These are phyloP conservation scores for Epinotia brunnichana DNA, from an alignment of 2,888 invertebrate species.

Conservation along the genomic window DNA sequence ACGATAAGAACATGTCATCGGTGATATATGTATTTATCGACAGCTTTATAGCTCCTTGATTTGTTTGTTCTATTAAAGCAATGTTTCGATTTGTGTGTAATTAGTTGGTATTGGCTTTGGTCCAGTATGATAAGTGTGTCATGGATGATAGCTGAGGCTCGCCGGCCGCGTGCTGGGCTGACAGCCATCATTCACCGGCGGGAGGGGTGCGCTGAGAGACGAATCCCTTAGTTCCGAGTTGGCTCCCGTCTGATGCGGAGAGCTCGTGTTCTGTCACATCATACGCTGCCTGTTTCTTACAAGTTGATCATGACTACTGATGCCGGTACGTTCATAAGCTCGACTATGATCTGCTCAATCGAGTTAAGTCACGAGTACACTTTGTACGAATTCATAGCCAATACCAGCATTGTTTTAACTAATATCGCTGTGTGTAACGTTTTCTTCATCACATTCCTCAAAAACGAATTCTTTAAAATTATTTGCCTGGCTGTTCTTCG, in stretches of 20 bases:
- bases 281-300: not conserved
- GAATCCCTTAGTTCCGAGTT: conserved; percentile 65
- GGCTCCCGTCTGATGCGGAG: conserved; percentile 55
- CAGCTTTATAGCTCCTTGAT: conserved; percentile 32
- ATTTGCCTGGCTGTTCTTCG: too few relatives aligned
- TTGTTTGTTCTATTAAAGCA: conserved; percentile 12
- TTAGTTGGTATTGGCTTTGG: conserved; percentile 58
- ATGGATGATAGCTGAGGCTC: conserved; percentile 62
- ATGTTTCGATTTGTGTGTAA: conserved; percentile 17
- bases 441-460: too few relatives aligned
- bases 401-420: too few relatives aligned
- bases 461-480: too few relatives aligned
- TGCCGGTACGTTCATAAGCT: conserved; percentile 3
- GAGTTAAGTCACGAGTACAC: too few relatives aligned
- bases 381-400: too few relatives aligned
- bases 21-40: conserved; percentile 45
- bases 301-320: not conserved
- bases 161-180: conserved; percentile 63
- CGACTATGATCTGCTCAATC: not conserved
- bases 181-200: conserved; percentile 65
- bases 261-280: conserved; percentile 51
- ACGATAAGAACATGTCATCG: conserved; percentile 47
- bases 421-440: too few relatives aligned
- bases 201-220: conserved; percentile 64
- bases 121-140: conserved; percentile 68